Base-by-base conservation (phyloP, 2,888 invertebrate species). In the Pegoplata infirma region DNA sequence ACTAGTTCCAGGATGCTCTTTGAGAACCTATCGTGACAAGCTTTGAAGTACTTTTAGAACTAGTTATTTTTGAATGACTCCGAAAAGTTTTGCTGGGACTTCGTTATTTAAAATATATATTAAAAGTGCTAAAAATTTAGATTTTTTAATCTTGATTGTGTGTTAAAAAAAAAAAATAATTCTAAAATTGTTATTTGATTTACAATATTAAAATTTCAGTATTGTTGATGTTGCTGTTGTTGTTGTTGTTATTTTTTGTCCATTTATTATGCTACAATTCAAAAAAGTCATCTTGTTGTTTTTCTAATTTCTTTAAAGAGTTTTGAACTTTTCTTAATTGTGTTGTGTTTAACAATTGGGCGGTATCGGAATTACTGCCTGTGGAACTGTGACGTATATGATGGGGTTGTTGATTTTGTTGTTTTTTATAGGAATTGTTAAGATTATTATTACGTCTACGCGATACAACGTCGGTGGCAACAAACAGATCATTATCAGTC, bases 251-350 rank as follows among this genome's bases (percentile, higher is more conserved):
- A 19, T 56, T 12, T 55, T 8, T 16, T 32, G 14, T 66, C 5
- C 14, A 10, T 51, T 51, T 81, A 82, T 82, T 83, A 84, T 92
- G 94, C 94, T 96, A 97, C 94, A 97, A 94, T 90, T 97, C 96
- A 89, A 96, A 97, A 87, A 97, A 92, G 88, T 97, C 96, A 85
- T 97, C 97, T 87, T 97, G 96, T 86, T 95, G 93, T 84, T 94
- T 92, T 90, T 96, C 96, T 81, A 96, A 91, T 85, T 95, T 93
- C 88, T 94, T 94, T 81, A 97, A 90, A 5, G 96, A 96, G 81
- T 93, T 94, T 87, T 94, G 94, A 21, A 97, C 94, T 84, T 93
- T 93, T 82, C 94, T 92, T 40, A 96, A 95, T 88, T 96, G 95
- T 44, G 96, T 95, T 85, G 95, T 93, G 36, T 95, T 93, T 53